phyloP scores from a whole-genome alignment of 2,113 vertebrate species.

The Tetrax tetrax region DNA sequence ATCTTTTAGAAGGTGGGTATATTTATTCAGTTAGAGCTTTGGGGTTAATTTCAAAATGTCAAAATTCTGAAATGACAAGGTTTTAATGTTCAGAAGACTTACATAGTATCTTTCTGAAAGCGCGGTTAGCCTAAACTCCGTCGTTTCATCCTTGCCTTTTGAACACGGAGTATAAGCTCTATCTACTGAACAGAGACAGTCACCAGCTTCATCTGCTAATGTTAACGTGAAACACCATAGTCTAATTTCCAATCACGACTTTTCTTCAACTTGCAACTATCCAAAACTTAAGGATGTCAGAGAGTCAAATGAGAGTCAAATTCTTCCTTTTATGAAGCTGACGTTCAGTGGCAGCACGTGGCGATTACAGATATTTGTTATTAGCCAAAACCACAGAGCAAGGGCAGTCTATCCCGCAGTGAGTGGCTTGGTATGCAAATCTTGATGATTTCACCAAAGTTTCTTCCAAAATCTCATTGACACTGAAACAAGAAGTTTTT shows the following conservation, averaged over 20 bases:
- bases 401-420: neutral
- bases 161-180: neutral
- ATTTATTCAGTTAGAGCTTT: neutral
- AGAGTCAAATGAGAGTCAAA: neutral
- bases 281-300: neutral
- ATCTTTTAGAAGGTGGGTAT: neutral
- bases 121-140: neutral
- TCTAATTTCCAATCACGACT: neutral
- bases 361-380: neutral
- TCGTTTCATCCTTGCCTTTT: neutral
- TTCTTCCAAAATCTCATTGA: neutral
- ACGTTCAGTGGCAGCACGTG: neutral
- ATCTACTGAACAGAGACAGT: neutral
- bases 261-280: neutral
- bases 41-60: neutral
- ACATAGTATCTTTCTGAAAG: neutral
- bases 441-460: neutral
- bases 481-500: neutral
- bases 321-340: neutral
- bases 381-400: neutral
- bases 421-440: neutral
- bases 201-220: neutral
- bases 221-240: neutral
- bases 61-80: neutral
- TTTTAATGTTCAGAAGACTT: neutral